A percentile compares a stretch with the other conserved stretches of the same genome.
Evolutionary conservation across 2,888 invertebrate genomes (phyloP).

Genomic region (Chloroclysta siterata): DNA sequence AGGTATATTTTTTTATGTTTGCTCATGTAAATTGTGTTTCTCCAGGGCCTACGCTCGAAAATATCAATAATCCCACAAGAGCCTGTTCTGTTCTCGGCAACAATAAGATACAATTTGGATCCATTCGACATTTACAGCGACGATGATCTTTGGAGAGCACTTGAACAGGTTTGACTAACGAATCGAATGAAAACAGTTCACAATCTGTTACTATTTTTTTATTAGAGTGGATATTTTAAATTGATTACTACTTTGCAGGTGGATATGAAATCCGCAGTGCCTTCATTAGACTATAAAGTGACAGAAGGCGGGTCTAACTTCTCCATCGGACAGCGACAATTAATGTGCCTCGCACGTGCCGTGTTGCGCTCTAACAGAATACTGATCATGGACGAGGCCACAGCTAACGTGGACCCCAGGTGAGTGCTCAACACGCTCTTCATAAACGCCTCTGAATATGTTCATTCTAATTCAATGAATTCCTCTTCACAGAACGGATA

Average conservation of each 20-base stretch:
- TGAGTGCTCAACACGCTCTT: conserved; percentile 51
- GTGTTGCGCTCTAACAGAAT: conserved; percentile 93
- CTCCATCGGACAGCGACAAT: conserved; percentile 95
- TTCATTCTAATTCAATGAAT: conserved; percentile 13
- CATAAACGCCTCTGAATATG: conserved; percentile 1
- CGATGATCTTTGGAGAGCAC: conserved; percentile 88
- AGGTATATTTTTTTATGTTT: not conserved
- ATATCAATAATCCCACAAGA: conserved; percentile 91
- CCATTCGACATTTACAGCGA: conserved; percentile 90
- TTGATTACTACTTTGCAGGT: conserved; percentile 76
- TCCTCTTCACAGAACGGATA: conserved; percentile 86
- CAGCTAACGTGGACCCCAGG: conserved; percentile 96
- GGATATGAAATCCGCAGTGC: conserved; percentile 88
- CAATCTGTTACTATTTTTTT: conserved; percentile 17
- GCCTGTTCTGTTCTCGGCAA: conserved; percentile 90
- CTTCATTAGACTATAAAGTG: conserved; percentile 88
- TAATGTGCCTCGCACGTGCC: conserved; percentile 95
- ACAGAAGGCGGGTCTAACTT: conserved; percentile 92
- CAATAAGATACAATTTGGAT: conserved; percentile 90
- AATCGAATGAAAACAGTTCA: conserved; percentile 11
- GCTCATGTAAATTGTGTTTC: not conserved
- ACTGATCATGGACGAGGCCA: conserved; percentile 96
- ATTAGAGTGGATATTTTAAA: not conserved
- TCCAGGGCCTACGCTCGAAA: conserved; percentile 84
- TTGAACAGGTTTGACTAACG: conserved; percentile 85